Evolutionary conservation across 2,888 invertebrate species (phyloP), one percentile per base, ranked within the genome.

Genomic region (Scaptomyza flava): DNA sequence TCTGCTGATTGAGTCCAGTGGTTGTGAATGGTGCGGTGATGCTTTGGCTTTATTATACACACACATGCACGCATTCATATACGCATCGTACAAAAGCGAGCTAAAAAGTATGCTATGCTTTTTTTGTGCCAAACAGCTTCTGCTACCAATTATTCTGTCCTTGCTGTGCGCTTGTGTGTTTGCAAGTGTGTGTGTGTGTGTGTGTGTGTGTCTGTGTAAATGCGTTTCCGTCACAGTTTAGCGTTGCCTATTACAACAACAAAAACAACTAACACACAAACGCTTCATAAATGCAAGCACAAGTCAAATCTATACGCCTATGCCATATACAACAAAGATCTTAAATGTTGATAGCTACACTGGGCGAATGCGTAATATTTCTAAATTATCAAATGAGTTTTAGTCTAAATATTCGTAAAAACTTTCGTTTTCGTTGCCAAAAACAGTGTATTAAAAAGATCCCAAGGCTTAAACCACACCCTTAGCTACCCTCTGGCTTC

Each of bases 101-200:
- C 66, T 68, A 48, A 68, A 69, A 81, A 77, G 72, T 70, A 60
- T 68, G 69, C 62, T 76, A 36, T 42, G 63, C 60, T 51, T 60
- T 69, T 69, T 69, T 56, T 59, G 36, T 61, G 34, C 23, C 27
- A 20, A 48, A 33, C 53, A 66, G 52, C 54, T 62, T 59, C 56
- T 58, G 60, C 73, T 67, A 58, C 70, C 81, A 83, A 81, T 83
- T 81, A 73, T 69, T 61, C 47, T 51, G 63, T 46, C 31, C 23
- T 17, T 41, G 20, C 33, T 34, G 43, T 59, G 41, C 23, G 17
- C 17, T 17, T n/a, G n/a, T 45, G 7, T 14, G 20, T 36, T 27
- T 1, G 51, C 23, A 23, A 23, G 23, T 4, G 4, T 3, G 23
- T 23, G n/a, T n/a, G n/a, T n/a, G n/a, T n/a, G n/a, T n/a, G n/a